phyloP scores from a whole-genome alignment of 2,113 vertebrate genomes.

The Balaeniceps rex region DNA sequence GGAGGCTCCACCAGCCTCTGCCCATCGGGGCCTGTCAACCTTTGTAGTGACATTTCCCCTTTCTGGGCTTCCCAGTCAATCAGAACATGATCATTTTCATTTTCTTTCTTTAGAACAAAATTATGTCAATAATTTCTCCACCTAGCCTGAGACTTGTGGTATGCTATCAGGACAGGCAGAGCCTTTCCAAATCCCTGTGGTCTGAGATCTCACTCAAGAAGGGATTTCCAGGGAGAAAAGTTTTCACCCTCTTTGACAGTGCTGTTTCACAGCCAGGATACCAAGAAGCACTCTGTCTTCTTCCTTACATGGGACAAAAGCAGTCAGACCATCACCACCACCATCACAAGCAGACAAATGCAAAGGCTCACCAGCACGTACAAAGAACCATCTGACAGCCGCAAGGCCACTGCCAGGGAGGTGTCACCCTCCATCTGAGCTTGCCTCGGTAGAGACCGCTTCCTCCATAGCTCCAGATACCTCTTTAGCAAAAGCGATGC shows the following conservation, averaged over 20 bases:
- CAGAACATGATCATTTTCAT: background rate
- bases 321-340: too few species aligned
- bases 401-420: background rate
- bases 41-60: background rate
- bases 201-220: background rate
- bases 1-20: background rate
- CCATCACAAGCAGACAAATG: fast-evolving
- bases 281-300: background rate
- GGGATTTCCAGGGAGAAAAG: background rate
- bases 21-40: background rate
- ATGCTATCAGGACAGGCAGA: background rate
- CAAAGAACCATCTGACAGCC: background rate
- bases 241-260: background rate
- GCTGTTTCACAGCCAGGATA: background rate
- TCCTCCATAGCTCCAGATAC: background rate
- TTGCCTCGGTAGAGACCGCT: fast-evolving
- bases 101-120: background rate
- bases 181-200: background rate
- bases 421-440: background rate
- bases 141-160: background rate
- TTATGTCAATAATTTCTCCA: background rate
- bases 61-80: background rate
- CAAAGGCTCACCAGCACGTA: background rate
- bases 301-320: too few species aligned
- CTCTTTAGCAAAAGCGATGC: fast-evolving